Evolutionary conservation across 2,113 vertebrate genomes (phyloP).

Genomic region (Hystrix brachyura): DNA sequence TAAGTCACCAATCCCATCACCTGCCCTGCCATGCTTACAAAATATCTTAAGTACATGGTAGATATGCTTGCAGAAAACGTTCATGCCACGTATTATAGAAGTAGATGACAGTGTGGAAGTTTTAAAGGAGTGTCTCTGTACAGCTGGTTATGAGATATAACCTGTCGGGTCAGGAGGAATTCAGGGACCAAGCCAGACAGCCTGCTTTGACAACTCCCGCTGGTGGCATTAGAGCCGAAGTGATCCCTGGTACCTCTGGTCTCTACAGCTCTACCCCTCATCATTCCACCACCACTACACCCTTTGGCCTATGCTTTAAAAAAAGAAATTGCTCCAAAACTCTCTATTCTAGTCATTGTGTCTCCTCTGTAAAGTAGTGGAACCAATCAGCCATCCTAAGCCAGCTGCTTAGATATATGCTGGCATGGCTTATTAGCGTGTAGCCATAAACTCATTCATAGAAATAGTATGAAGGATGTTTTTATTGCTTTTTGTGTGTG

Average conservation of each 20-base stretch:
- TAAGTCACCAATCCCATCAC: neutral
- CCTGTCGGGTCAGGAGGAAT: constrained; percentile 56
- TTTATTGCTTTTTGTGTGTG: constrained; percentile 80
- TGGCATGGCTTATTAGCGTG: constrained; percentile 64
- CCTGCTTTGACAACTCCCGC: constrained; percentile 53
- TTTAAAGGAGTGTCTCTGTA: constrained; percentile 40
- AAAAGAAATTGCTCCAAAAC: constrained; percentile 75
- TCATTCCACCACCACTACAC: neutral
- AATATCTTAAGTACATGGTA: neutral
- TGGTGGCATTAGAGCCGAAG: neutral
- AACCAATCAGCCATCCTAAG: constrained; percentile 80
- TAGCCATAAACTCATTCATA: constrained; percentile 60
- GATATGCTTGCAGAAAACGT: neutral
- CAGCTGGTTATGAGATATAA: constrained; percentile 53
- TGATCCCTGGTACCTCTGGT: neutral
- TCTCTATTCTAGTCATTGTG: constrained; percentile 73
- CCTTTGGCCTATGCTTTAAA: neutral
- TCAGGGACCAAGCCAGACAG: constrained; percentile 49
- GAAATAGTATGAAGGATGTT: constrained; percentile 76
- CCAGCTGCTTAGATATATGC: constrained; percentile 62
- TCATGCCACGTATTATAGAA: neutral
- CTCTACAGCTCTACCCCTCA: neutral
- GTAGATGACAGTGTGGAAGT: neutral
- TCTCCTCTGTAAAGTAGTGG: constrained; percentile 79
- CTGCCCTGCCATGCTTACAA: neutral